phyloP scores from a whole-genome alignment of 2,113 vertebrate species.

The Pogonocichla stellata region DNA sequence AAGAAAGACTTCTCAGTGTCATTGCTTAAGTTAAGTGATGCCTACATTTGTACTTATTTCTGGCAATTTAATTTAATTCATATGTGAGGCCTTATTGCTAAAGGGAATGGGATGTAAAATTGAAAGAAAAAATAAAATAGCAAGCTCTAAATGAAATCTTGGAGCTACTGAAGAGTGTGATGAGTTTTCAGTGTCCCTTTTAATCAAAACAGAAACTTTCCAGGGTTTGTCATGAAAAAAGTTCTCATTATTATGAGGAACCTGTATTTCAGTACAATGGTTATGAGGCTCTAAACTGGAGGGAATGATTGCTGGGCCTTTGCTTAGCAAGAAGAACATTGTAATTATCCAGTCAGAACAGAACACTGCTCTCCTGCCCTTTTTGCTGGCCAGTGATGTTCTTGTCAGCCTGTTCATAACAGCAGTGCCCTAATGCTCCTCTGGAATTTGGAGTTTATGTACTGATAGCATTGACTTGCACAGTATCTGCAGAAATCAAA shows the following conservation, averaged over 20 bases:
- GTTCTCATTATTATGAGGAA: not conserved
- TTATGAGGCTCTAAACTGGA: not conserved
- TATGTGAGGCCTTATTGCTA: not conserved
- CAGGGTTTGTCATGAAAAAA: not conserved
- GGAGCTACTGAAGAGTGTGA: not conserved
- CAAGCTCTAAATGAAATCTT: not conserved
- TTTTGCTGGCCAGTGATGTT: not conserved
- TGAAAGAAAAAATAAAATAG: not conserved
- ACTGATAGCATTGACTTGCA: not conserved
- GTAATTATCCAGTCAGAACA: not conserved
- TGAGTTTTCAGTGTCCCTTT: not conserved
- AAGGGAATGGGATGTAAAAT: not conserved
- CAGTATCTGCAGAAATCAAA: not conserved
- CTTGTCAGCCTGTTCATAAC: not conserved
- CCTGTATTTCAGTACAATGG: not conserved
- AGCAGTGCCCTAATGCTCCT: not conserved
- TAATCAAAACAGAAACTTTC: not conserved
- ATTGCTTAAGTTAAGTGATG: not conserved
- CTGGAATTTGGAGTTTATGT: not conserved
- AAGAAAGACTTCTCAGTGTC: not conserved
- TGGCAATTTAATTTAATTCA: not conserved
- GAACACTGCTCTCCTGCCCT: not conserved
- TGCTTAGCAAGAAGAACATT: not conserved
- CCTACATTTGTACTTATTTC: not conserved
- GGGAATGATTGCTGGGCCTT: not conserved